Percentiles rank a stretch among this genome's conserved stretches.
Conservation (phyloP, 2,888 invertebrate genomes). For the Dinocampus coccinellae region DNA sequence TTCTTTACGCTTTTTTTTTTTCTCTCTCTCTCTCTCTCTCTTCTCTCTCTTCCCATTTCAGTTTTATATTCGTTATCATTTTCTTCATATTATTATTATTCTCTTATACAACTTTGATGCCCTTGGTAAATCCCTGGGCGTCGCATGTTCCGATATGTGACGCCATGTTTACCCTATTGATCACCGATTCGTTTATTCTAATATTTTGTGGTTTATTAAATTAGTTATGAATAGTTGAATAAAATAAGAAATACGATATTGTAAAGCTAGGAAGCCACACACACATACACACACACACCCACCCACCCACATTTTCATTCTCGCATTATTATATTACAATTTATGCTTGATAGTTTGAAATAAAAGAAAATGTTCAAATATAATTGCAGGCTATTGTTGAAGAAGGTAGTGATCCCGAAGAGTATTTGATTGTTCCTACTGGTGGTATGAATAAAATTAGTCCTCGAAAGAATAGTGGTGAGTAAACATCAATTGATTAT, state of each 20-base stretch:
- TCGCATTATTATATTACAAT: background rate
- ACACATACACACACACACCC: background rate
- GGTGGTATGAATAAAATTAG: constrained; percentile 56
- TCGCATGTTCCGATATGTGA: constrained; percentile 45
- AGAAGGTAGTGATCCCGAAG: constrained; percentile 82
- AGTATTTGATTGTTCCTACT: constrained; percentile 71
- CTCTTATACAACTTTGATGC: background rate
- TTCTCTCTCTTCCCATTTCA: too few species aligned
- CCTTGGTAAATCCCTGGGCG: constrained; percentile 38
- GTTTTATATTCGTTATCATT: background rate
- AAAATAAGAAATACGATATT: background rate
- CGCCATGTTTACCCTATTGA: constrained; percentile 61
- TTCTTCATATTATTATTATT: background rate
- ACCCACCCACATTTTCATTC: background rate
- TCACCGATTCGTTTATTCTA: constrained; percentile 30
- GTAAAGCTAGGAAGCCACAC: background rate
- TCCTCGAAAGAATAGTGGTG: constrained; percentile 59
- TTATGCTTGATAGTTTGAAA: too few species aligned
- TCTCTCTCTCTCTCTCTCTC: too few species aligned
- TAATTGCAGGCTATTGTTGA: constrained; percentile 75
- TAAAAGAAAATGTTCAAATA: too few species aligned
- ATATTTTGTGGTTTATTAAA: constrained; percentile 6
- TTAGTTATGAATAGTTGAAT: background rate
- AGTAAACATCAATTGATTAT: constrained; percentile 39
- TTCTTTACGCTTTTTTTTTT: constrained; percentile 27